These are phyloP conservation scores for human DNA, from an alignment of 2,113 vertebrate genomes.

Conservation along the genomic window DNA sequence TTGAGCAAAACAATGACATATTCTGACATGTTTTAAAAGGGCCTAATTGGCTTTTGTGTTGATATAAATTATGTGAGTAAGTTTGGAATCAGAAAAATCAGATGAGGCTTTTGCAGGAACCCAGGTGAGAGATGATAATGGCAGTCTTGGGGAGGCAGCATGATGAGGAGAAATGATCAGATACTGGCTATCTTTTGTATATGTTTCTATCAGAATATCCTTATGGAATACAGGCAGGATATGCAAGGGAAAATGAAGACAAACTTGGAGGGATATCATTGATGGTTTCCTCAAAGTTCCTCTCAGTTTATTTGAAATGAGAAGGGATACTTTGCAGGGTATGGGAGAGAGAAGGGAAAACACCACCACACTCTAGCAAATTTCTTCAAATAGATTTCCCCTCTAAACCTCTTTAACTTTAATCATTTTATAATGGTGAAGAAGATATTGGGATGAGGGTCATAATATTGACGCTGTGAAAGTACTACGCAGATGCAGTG, in stretches of 20 bases:
- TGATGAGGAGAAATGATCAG: neutral
- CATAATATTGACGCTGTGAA: neutral
- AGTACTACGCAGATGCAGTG: neutral
- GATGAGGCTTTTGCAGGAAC: neutral
- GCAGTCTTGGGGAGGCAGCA: neutral
- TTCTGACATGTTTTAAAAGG: neutral
- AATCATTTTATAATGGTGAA: neutral
- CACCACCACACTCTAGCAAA: neutral
- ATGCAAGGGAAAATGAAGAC: neutral
- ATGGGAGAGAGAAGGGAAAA: neutral
- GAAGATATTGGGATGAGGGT: neutral
- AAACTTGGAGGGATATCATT: neutral
- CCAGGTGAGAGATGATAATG: neutral
- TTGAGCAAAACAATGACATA: neutral
- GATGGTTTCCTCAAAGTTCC: neutral
- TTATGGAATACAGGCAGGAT: neutral
- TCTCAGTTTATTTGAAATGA: neutral
- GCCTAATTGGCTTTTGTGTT: neutral
- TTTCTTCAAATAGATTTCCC: neutral
- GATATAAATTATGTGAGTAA: neutral
- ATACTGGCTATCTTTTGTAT: neutral
- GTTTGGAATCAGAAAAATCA: neutral
- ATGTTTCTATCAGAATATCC: neutral
- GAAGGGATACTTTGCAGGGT: neutral
- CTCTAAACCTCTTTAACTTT: neutral